Percentiles rank a stretch among this genome's conserved stretches.
phyloP scores from a whole-genome alignment of 2,113 vertebrate species.

The Ciconia stormi region DNA sequence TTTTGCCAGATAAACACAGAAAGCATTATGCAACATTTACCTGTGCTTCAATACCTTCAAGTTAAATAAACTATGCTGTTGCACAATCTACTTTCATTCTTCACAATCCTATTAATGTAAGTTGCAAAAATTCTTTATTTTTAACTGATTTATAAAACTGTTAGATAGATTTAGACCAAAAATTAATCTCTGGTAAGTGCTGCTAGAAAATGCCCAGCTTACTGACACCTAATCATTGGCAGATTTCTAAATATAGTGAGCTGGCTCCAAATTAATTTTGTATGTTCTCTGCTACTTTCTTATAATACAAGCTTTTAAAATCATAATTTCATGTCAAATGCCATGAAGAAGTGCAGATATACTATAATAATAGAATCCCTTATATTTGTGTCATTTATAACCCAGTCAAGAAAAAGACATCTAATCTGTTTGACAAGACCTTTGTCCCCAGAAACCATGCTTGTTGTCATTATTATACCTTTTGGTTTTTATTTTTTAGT shows the following conservation, averaged over 20 bases:
- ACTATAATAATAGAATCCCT: background rate
- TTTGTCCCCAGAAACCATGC: background rate
- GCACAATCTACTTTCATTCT: background rate
- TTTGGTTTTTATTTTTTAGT: background rate
- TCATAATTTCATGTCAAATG: background rate
- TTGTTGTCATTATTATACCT: background rate
- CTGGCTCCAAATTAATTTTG: background rate
- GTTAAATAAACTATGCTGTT: background rate
- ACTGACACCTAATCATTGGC: background rate
- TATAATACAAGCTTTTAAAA: background rate
- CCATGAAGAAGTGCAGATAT: background rate
- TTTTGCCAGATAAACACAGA: background rate
- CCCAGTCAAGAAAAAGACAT: background rate
- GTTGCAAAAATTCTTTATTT: background rate
- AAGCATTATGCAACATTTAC: background rate
- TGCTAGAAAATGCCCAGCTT: background rate
- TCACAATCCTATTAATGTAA: background rate
- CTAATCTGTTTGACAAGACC: background rate
- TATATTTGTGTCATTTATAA: background rate
- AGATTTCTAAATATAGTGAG: background rate
- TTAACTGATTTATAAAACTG: background rate
- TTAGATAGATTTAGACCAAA: background rate
- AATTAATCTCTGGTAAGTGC: background rate
- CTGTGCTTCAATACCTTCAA: background rate
- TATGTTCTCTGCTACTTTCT: background rate